phyloP scores from a whole-genome alignment of 2,113 vertebrate genomes.

The Seriola rivoliana region DNA sequence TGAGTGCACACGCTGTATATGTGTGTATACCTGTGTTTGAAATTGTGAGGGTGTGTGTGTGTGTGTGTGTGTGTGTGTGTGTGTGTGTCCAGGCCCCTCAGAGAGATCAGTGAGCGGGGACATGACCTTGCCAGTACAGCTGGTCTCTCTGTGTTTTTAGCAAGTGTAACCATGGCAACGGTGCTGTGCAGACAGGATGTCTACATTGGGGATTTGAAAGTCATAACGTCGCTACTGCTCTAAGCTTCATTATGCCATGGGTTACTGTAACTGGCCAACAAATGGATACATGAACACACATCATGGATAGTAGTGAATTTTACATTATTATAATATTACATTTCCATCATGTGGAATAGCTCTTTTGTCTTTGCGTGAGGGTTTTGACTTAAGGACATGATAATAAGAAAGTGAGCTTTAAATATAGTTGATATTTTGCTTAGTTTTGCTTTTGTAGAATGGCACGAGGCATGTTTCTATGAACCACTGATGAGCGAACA shows the following conservation, averaged over 20 bases:
- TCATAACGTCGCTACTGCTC: constrained; percentile 71
- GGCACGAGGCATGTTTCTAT: neutral
- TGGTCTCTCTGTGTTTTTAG: constrained; percentile 76
- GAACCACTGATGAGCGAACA: neutral
- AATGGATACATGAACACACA: constrained; percentile 42
- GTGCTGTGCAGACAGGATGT: constrained; percentile 74
- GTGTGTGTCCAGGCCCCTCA: constrained; percentile 47
- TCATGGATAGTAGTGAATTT: constrained; percentile 23
- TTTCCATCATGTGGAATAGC: constrained; percentile 21
- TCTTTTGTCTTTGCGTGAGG: neutral
- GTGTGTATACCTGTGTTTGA: neutral
- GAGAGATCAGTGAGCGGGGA: constrained; percentile 69
- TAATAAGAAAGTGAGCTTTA: neutral
- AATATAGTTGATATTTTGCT: neutral
- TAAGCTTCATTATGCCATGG: constrained; percentile 67
- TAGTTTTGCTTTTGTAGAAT: constrained; percentile 11
- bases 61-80: constrained; percentile 41
- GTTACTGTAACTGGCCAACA: constrained; percentile 61
- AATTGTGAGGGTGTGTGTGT: constrained; percentile 35
- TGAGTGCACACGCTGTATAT: constrained; percentile 13
- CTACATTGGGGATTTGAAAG: constrained; percentile 77
- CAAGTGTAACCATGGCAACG: constrained; percentile 71
- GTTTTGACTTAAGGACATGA: constrained; percentile 5
- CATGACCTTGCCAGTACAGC: constrained; percentile 78
- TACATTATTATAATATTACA: constrained; percentile 18